Evolutionary conservation across 2,113 vertebrate species (phyloP).

Genomic region (Sebastes fasciatus): DNA sequence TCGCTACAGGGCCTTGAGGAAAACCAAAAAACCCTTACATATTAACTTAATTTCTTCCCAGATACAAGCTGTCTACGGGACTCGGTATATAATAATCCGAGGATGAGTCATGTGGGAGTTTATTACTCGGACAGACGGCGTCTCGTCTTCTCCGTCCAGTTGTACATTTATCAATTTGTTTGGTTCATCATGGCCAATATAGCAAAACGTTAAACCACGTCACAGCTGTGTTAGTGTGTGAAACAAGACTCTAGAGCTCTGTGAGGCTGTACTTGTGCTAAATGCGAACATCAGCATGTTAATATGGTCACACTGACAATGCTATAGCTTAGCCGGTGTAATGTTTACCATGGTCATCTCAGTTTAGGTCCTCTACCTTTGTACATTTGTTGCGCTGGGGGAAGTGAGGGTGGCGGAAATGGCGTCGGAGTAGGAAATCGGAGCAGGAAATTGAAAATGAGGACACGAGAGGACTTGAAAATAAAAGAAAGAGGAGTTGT

Average conservation of each 20-base stretch:
- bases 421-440: background rate
- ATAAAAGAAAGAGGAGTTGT: background rate
- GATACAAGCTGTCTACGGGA: constrained; percentile 26
- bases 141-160: background rate
- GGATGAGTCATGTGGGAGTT: constrained; percentile 29
- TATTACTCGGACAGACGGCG: constrained; percentile 10
- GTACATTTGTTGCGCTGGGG: background rate
- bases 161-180: background rate
- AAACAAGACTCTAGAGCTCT: background rate
- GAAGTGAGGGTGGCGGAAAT: background rate
- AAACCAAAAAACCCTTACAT: constrained; percentile 39
- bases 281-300: background rate
- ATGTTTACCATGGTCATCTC: background rate
- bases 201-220: background rate
- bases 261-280: background rate
- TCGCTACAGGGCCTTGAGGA: constrained; percentile 21
- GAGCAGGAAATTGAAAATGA: background rate
- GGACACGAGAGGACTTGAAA: background rate
- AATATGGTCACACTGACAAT: background rate
- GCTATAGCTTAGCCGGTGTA: background rate
- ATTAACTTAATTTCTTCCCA: constrained; percentile 35
- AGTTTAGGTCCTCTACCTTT: background rate
- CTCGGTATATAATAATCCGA: constrained; percentile 25
- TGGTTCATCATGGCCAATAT: background rate
- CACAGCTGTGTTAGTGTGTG: background rate